phyloP scores from a whole-genome alignment of 2,113 vertebrate species.

The Symphodus melops region DNA sequence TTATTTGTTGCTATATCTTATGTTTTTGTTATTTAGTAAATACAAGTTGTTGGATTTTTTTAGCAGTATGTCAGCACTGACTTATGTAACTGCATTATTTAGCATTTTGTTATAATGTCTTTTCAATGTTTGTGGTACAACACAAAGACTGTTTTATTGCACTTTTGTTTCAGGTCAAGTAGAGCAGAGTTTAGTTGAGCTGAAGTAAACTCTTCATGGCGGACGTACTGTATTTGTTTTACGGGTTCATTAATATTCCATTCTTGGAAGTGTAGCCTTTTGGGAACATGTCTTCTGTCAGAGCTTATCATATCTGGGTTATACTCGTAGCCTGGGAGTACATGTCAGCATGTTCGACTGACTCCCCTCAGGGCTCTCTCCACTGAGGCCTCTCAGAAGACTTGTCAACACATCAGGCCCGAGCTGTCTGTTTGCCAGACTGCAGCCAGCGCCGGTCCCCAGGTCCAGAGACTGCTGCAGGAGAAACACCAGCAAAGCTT shows the following conservation, averaged over 20 bases:
- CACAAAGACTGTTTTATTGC: too few species aligned
- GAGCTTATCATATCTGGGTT: background rate
- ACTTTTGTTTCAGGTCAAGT: too few species aligned
- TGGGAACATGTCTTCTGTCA: slow-evolving; percentile 27
- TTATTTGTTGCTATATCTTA: too few species aligned
- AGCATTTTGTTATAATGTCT: too few species aligned
- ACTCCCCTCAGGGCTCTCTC: slow-evolving; percentile 19
- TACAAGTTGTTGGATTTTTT: too few species aligned
- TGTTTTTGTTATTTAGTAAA: too few species aligned
- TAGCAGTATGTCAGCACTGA: too few species aligned
- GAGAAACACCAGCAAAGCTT: slow-evolving; percentile 6
- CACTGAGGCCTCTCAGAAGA: slow-evolving; percentile 34
- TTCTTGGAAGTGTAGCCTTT: background rate
- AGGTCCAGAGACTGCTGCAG: background rate
- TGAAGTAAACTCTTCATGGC: too few species aligned
- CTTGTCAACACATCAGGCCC: slow-evolving; percentile 40
- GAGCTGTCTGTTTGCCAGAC: slow-evolving; percentile 20
- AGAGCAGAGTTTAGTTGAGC: too few species aligned
- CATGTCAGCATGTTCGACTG: slow-evolving; percentile 41
- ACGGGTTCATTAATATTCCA: background rate
- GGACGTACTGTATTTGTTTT: too few species aligned
- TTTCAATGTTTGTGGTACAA: too few species aligned
- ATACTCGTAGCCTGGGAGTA: slow-evolving; percentile 4
- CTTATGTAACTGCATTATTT: too few species aligned
- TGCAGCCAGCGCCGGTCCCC: slow-evolving; percentile 7